Evolutionary conservation across 2,797 vertebrate species (phyloP).

Genomic region (Meriones psammophilus): DNA sequence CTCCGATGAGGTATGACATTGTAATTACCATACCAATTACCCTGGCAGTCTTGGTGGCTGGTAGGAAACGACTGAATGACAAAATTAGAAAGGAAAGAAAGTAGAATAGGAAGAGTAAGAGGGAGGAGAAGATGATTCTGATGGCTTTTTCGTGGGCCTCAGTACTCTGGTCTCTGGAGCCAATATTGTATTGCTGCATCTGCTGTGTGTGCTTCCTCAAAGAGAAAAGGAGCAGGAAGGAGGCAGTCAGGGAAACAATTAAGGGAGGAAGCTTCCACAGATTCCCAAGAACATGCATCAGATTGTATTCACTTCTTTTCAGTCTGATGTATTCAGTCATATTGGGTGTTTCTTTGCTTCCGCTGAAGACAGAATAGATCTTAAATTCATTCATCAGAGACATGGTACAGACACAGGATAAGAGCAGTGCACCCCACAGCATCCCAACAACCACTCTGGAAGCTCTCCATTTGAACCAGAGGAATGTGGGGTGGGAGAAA

Average conservation of each 20-base stretch:
- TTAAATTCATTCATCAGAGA: slow-evolving; percentile 65
- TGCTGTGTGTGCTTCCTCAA: slow-evolving; percentile 63
- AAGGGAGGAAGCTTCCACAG: slow-evolving; percentile 71
- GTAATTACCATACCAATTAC: neutral
- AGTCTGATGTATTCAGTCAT: neutral
- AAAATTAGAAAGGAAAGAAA: slow-evolving; percentile 41
- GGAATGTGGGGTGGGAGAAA: slow-evolving; percentile 71
- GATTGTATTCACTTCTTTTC: slow-evolving; percentile 33
- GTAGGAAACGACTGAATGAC: slow-evolving; percentile 48
- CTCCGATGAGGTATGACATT: slow-evolving; percentile 52
- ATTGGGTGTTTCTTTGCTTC: neutral
- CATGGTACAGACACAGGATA: neutral
- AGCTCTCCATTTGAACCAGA: slow-evolving; percentile 80
- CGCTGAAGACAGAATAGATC: neutral
- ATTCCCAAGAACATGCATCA: slow-evolving; percentile 56
- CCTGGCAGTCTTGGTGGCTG: neutral
- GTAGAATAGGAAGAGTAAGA: slow-evolving; percentile 71
- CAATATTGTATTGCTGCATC: slow-evolving; percentile 7
- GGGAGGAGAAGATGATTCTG: slow-evolving; percentile 67
- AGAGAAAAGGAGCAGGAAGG: slow-evolving; percentile 74
- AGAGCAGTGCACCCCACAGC: slow-evolving; percentile 54
- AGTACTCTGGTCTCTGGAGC: slow-evolving; percentile 28
- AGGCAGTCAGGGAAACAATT: slow-evolving; percentile 50
- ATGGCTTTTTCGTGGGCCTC: slow-evolving; percentile 73
- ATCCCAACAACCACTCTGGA: slow-evolving; percentile 61